phyloP scores from a whole-genome alignment of 1,140 invertebrate genomes.

The Platorchestia sp. region DNA sequence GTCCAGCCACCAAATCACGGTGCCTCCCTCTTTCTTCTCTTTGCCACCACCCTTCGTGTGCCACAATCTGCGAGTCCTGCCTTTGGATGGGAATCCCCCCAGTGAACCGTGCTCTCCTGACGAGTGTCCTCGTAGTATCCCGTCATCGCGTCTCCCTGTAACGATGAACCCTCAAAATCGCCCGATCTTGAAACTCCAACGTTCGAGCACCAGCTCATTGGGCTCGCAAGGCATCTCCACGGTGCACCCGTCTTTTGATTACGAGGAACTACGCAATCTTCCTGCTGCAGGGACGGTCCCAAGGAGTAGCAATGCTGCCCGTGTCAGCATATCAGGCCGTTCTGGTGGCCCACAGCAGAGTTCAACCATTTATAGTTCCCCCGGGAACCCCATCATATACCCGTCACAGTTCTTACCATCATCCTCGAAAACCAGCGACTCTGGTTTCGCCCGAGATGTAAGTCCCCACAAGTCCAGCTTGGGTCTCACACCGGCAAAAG shows the following conservation, averaged over 20 bases:
- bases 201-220: background rate
- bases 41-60: background rate
- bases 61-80: background rate
- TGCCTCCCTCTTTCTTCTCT: background rate
- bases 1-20: background rate
- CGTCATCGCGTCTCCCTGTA: background rate
- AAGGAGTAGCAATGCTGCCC: too few relatives aligned
- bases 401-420: background rate
- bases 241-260: background rate
- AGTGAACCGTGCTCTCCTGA: background rate
- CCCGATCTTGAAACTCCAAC: background rate
- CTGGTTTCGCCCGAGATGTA: background rate
- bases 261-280: background rate
- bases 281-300: background rate
- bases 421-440: background rate
- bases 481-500: background rate
- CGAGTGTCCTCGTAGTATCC: background rate
- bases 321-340: background rate
- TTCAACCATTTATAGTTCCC: background rate
- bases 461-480: background rate
- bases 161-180: background rate
- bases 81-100: background rate
- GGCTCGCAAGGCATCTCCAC: constrained; percentile 14
- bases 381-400: background rate
- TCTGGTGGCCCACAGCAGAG: background rate